Conservation (phyloP, 2,888 invertebrate genomes). For the Nebria salina region DNA sequence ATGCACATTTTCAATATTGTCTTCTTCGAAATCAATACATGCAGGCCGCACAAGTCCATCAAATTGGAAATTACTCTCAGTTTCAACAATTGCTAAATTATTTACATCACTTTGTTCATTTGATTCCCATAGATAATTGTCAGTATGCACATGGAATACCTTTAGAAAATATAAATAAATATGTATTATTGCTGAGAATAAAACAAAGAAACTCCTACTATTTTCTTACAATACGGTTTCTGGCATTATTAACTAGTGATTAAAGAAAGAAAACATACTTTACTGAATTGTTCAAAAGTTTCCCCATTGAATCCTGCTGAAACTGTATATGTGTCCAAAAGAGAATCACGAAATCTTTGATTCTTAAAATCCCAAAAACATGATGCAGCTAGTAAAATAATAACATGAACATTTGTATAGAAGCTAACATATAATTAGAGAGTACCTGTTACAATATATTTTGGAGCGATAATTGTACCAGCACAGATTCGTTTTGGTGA, state of each 20-base stretch:
- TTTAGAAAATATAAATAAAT: neutral
- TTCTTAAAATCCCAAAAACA: neutral
- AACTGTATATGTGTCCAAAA: neutral
- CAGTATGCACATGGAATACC: neutral
- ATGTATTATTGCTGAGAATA: no score
- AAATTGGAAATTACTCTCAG: neutral
- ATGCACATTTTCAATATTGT: neutral
- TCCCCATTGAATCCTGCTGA: neutral
- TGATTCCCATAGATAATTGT: neutral
- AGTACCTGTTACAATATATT: neutral
- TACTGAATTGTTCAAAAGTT: neutral
- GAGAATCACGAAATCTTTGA: neutral
- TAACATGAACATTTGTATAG: neutral
- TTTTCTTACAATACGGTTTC: no score
- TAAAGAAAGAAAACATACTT: neutral
- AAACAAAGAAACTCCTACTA: no score
- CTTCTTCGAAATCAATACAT: neutral
- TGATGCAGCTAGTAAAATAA: neutral
- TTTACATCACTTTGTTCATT: neutral
- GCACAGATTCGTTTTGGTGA: neutral
- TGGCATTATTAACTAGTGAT: no score
- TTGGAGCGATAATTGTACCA: neutral
- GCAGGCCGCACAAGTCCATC: neutral
- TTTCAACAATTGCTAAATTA: neutral
- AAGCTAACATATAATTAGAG: neutral